Evolutionary conservation across 1,140 invertebrate genomes (phyloP).

Genomic region (Ladona fulva): DNA sequence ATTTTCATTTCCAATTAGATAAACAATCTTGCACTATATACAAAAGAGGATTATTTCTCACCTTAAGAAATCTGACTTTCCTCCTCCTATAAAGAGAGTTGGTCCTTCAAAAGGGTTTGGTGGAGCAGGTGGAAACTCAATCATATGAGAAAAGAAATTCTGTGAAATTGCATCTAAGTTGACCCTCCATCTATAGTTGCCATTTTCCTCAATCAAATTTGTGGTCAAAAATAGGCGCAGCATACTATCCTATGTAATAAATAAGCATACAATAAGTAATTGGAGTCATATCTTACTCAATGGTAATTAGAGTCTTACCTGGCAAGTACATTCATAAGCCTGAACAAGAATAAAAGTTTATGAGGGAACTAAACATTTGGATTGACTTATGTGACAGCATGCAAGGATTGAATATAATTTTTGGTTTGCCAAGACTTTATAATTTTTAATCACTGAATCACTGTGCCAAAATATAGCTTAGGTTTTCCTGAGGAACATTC

Average conservation of each 20-base stretch:
- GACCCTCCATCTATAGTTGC: constrained; percentile 58
- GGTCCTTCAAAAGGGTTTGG: constrained; percentile 51
- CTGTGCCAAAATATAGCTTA: too few species aligned
- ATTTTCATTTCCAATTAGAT: neutral
- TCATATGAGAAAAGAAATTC: constrained; percentile 54
- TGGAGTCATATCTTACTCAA: too few species aligned
- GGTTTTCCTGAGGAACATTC: too few species aligned
- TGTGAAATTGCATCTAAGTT: constrained; percentile 60
- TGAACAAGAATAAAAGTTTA: too few species aligned
- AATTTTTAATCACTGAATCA: too few species aligned
- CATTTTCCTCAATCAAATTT: constrained; percentile 59
- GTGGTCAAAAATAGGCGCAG: constrained; percentile 63
- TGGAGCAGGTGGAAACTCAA: constrained; percentile 44
- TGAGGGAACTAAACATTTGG: too few species aligned
- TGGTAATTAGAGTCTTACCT: too few species aligned
- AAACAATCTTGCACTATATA: neutral
- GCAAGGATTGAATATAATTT: too few species aligned
- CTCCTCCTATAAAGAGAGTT: constrained; percentile 74
- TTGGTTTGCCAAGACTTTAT: too few species aligned
- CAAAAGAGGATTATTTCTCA: constrained; percentile 33
- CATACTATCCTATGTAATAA: constrained; percentile 34
- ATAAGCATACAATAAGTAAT: neutral
- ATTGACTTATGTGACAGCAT: too few species aligned
- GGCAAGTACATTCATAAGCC: too few species aligned
- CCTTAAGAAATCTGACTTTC: constrained; percentile 67